Percentiles rank a stretch among this genome's conserved stretches.
Conservation (phyloP, 2,888 invertebrate species). For the Drosophila prostipennis region DNA sequence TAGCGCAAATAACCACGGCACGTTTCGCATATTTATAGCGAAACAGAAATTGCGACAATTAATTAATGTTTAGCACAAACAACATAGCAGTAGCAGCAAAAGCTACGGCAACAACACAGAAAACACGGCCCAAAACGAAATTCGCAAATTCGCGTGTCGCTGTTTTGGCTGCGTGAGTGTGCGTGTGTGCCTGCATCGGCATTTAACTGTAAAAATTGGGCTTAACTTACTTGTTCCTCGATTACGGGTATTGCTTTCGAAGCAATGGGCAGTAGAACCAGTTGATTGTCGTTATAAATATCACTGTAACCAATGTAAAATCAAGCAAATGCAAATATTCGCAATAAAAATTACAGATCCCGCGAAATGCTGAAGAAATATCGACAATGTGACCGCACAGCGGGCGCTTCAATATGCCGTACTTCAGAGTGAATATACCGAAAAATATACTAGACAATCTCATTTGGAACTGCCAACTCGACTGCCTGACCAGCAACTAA, state of each 20-base stretch:
- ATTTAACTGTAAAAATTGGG: slow-evolving; percentile 11
- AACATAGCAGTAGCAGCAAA: slow-evolving; percentile 13
- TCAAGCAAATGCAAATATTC: slow-evolving; percentile 14
- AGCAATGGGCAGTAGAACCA: slow-evolving; percentile 5
- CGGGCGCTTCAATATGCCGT: not conserved
- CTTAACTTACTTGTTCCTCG: slow-evolving; percentile 36
- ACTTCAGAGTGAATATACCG: not conserved
- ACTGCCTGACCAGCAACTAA: not conserved
- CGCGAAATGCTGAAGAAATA: slow-evolving; percentile 23
- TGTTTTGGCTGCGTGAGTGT: slow-evolving; percentile 19
- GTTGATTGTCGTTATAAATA: not conserved
- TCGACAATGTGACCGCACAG: slow-evolving; percentile 15
- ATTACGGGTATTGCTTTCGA: slow-evolving; percentile 12
- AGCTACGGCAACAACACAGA: slow-evolving; percentile 13
- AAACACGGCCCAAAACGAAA: slow-evolving; percentile 33
- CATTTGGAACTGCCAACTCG: not conserved
- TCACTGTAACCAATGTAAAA: slow-evolving; percentile 8
- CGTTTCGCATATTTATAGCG: slow-evolving; percentile 36
- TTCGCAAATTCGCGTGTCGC: slow-evolving; percentile 59
- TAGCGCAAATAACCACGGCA: slow-evolving; percentile 29
- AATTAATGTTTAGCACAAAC: slow-evolving; percentile 44
- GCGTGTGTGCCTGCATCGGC: slow-evolving; percentile 24
- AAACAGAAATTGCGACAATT: slow-evolving; percentile 43
- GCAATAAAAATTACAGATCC: slow-evolving; percentile 17
- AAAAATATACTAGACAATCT: not conserved